Evolutionary conservation across 2,888 invertebrate genomes (phyloP), one percentile per base, ranked within the genome.

Genomic region (Fragum sueziense): DNA sequence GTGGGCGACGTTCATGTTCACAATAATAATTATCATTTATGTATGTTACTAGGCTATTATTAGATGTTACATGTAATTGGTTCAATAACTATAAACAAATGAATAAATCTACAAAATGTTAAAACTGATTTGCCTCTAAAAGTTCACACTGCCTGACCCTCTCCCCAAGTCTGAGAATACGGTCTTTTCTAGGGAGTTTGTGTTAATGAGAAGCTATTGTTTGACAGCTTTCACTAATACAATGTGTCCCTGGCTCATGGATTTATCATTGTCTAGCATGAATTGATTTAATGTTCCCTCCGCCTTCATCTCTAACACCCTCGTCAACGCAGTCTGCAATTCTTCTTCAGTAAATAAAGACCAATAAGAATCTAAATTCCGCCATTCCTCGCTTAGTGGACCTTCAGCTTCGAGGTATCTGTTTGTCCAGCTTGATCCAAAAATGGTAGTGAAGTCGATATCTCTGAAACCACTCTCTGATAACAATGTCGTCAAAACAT

Each of bases 181-280:
- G n/a, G n/a, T n/a, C n/a, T n/a, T n/a, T n/a, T n/a, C n/a, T n/a
- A n/a, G n/a, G n/a, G n/a, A n/a, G n/a, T n/a, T n/a, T n/a, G n/a
- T 7, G 27, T 11, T 29, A 57, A 57, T 25, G 57, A 57, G 57
- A 57, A 57, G 33, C n/a, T 61, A 33, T 33, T 61, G 33, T 31
- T 61, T 61, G 29, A 68, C 20, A 47, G 47, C 41, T 27, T 41
- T 68, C 17, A 29, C 51, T 27, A 68, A 68, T n/a, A 68, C 25
- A 47, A 68, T 29, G 17, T 11, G 14, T 2, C 41, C 41, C 17
- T 68, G 47, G 37, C n/a, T 37, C 20, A 22, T 33, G 2, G 57
- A 33, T 70, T 59, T 70, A 37, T 70, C 70, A 34, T 70, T 70
- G 37, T 57, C 70, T 25, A n/a, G 31, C 37, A 70, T 57, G 25